Evolutionary conservation across 2,113 vertebrate genomes (phyloP).

Genomic region (Aegotheles bennettii): DNA sequence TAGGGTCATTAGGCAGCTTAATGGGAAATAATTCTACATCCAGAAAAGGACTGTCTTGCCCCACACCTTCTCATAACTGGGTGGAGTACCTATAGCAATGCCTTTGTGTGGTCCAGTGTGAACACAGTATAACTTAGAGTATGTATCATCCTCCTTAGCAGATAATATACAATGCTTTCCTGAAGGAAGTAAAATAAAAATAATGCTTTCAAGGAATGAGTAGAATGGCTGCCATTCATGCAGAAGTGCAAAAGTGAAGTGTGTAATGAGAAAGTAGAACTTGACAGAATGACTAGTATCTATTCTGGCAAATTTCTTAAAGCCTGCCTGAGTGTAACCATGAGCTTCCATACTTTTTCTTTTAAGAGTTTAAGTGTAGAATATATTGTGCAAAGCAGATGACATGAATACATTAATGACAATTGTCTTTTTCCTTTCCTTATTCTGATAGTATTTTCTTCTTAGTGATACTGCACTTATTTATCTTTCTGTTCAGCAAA

Average conservation of each 20-base stretch:
- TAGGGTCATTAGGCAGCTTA: constrained; percentile 33
- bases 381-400: not conserved
- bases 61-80: not conserved
- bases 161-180: not conserved
- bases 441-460: not conserved
- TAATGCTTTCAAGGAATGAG: not conserved
- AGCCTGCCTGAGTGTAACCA: not conserved
- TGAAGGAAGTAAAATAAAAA: not conserved
- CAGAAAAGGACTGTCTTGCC: not conserved
- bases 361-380: not conserved
- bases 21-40: constrained; percentile 23
- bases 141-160: not conserved
- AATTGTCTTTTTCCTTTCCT: not conserved
- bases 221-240: not conserved
- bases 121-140: not conserved
- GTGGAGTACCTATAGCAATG: not conserved
- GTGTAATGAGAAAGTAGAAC: not conserved
- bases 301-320: not conserved
- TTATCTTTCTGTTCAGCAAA: not conserved
- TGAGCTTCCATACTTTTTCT: not conserved
- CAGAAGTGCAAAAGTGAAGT: not conserved
- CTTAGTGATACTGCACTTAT: not conserved
- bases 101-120: not conserved
- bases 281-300: not conserved
- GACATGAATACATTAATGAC: not conserved